Evolutionary conservation across 2,113 vertebrate species (phyloP), one percentile per base, ranked within the genome.

Genomic region (Rallus limicola): DNA sequence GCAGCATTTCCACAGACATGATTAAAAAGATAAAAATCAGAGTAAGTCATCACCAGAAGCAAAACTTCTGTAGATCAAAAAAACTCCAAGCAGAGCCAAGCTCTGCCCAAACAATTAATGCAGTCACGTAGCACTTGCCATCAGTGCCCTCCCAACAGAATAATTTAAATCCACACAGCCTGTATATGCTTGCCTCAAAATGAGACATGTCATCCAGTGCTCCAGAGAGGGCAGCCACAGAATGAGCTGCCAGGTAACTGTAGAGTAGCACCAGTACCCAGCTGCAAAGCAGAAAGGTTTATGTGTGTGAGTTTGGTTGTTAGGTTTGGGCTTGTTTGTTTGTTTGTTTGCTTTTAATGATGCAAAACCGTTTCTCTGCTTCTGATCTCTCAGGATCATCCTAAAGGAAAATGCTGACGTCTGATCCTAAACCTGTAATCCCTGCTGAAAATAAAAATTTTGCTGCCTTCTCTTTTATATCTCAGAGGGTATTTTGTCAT

Each of bases 11-110:
- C 63, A 62, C 10, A 86, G 63, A 50, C 77, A 40, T 25, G 40
- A 86, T 88, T 86, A 74, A 86, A 93, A 92, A 40, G 60, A 48
- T 40, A 77, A 86, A 96, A 94, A 80, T 69, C 63, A 38, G 48
- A 95, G 36, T 56, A 56, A 72, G 34, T 76, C 53, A 60, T 80
- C 53, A 91, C 34, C 50, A 64, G 81, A 72, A 88, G 90, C 33
- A 88, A 88, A 72, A 60, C 72, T 88, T 83, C 59, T 80, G 34
- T 50, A 86, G 42, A 86, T 83, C 63, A 83, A 42, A 82, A 80
- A 80, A 36, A 36, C 36, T 72, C 25, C 10, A 36, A 75, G 88
- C 62, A 79, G 46, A 86, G 36, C n/a, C 62, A 89, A 69, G 23
- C 80, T 86, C 34, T 88, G 38, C 44, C 33, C 63, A 69, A 86